Base-by-base conservation (phyloP, 2,797 vertebrate species). In the Cossypha heuglini region DNA sequence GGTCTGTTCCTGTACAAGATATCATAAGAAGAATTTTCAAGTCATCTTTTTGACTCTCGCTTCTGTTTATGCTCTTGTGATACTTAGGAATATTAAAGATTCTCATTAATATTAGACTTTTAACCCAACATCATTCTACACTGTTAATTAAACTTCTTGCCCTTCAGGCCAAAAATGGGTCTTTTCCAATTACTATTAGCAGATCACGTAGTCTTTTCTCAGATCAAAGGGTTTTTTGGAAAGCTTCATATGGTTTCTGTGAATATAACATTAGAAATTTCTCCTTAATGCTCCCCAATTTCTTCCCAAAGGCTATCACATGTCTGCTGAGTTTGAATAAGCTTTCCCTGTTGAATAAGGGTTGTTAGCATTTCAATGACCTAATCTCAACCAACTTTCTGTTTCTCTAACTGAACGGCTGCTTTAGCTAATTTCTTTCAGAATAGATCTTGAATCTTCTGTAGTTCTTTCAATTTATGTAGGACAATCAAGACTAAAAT, bases 91-190 rank as follows among this genome's bases (percentile, higher is more conserved):
- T 67, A 76, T 64, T 77, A 69, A 82, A 77, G 49, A 62, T 62
- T 68, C 58, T 91, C 45, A 74, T 86, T 92, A 90, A 67, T 82
- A 45, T 69, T 75, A 80, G 45, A 58, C 45, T 90, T 82, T 25
- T 73, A 95, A 79, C 57, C 59, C 33, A 84, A 57, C 3, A 6
- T n/a, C 37, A 62, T 69, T 86, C 80, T 59, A 85, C 15, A 59
- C 12, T 83, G 38, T 94, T 96, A 93, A 95, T 92, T 80, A 95
- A 82, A 64, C 80, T 89, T 88, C 59, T 88, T 62, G 37, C 59
- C 67, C 86, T 90, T 85, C 68, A 94, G 66, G 59, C 57, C 72
- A 90, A 74, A 69, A 81, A 75, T 19, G 14, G 18, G 4, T 72
- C 38, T 35, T 69, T 88, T 64, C 57, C 51, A 77, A 69, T 74